A percentile compares a stretch with the other conserved stretches of the same genome.
Evolutionary conservation across 2,113 vertebrate species (phyloP).

Genomic region (Myrmecobius fasciatus): DNA sequence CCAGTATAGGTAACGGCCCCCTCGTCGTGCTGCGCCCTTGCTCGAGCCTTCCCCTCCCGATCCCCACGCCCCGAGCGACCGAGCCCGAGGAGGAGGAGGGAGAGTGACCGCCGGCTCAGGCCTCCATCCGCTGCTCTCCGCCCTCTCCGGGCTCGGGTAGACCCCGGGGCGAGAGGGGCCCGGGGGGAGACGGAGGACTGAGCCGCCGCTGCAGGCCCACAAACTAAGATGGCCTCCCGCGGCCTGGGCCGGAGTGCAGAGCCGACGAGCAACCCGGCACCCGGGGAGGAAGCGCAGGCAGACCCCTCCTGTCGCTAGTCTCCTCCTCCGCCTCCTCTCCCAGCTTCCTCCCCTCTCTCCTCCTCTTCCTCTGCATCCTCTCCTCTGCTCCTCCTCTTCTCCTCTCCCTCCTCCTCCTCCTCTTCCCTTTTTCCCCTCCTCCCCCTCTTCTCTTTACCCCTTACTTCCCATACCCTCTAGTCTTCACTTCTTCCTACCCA

Average conservation of each 20-base stretch:
- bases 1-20: conserved; percentile 93
- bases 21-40: not conserved
- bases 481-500: not conserved
- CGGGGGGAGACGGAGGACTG: conserved; percentile 63
- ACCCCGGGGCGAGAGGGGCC: conserved; percentile 7
- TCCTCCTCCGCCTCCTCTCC: not conserved
- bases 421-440: too few species aligned
- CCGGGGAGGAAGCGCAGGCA: not conserved
- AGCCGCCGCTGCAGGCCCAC: conserved; percentile 52
- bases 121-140: not conserved
- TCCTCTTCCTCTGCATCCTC: too few species aligned
- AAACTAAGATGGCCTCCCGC: conserved; percentile 82
- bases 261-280: not conserved
- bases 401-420: too few species aligned
- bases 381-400: not conserved
- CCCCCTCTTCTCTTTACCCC: too few species aligned
- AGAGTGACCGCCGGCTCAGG: not conserved
- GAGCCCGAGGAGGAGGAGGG: conserved; percentile 20
- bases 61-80: not conserved
- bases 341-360: not conserved
- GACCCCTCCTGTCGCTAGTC: not conserved
- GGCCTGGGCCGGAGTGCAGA: conserved; percentile 27
- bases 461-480: too few species aligned
- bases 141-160: not conserved
- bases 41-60: not conserved